Conservation (phyloP, 2,113 vertebrate species). For the Pterocles gutturalis region DNA sequence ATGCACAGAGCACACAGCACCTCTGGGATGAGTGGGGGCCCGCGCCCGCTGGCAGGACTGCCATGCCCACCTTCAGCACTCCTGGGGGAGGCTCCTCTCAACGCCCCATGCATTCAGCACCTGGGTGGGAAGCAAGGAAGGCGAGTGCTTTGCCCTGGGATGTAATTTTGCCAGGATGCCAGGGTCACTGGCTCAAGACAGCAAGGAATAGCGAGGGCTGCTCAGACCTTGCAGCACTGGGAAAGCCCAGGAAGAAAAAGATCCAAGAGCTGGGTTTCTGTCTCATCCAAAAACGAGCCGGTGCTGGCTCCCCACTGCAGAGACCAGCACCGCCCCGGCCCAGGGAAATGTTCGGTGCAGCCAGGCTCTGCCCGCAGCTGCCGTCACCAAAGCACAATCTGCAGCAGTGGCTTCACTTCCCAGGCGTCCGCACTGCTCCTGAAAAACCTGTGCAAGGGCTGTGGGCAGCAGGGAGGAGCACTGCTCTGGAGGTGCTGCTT, state of each 20-base stretch:
- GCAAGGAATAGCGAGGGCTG: fast-evolving
- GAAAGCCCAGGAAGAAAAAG: neutral
- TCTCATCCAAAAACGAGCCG: neutral
- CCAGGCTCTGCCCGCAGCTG: neutral
- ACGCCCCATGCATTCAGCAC: neutral
- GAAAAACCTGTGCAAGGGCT: fast-evolving
- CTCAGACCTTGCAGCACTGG: neutral
- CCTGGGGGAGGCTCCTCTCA: neutral
- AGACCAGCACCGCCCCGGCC: neutral
- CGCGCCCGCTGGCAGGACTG: fast-evolving
- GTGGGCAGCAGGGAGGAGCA: neutral
- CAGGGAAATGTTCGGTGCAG: fast-evolving
- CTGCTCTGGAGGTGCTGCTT: neutral
- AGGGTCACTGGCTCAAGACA: neutral
- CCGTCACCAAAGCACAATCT: neutral
- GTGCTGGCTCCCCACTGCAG: neutral
- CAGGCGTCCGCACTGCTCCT: neutral
- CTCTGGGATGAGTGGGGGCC: neutral
- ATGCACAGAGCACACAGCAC: neutral
- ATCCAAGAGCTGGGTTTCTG: neutral
- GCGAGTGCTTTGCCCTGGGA: neutral
- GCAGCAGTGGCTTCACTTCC: neutral
- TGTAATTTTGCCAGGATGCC: neutral
- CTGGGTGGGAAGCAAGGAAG: neutral
- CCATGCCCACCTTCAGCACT: neutral